Evolutionary conservation across 2,797 vertebrate genomes (phyloP), one percentile per base, ranked within the genome.

Genomic region (Poeciliopsis infans): DNA sequence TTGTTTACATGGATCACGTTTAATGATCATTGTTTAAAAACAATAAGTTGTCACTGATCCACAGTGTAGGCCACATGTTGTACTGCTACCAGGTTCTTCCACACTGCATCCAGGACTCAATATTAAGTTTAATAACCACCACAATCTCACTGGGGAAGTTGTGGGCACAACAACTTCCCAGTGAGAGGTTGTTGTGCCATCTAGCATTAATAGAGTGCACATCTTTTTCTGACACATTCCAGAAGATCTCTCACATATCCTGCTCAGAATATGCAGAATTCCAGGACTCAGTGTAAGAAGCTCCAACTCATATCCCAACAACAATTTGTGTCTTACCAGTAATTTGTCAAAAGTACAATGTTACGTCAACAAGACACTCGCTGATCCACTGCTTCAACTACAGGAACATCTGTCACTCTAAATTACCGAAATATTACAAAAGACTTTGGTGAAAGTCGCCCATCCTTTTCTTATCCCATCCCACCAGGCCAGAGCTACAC

Each of bases 381-480:
- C 78, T 84, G 47, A 4, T 82, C 79, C 53, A 79, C 83, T 83
- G 71, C 74, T 88, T 79, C 74, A 86, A 78, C 81, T 80, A 83
- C 72, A 83, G 82, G 33, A 78, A 87, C 92, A 94, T 95, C 76
- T 49, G 85, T 93, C 88, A 93, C 77, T 74, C 82, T 73, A 72
- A 75, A 61, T 85, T 85, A 92, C 91, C 90, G 78, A 74, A 79
- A 79, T 83, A 83, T 88, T 87, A 85, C 49, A 74, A 76, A 88
- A 86, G 92, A 92, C 53, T 88, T 91, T 85, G 76, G 64, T 36
- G 59, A 83, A 75, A 88, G 86, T 94, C 92, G 89, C 92, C 92
- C 73, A 82, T 83, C 72, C 57, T 45, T n/a, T n/a, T 25, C 33
- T 51, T 73, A 5, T 72, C 71, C 77, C 73, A 76, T 71, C 79